Evolutionary conservation across 2,888 invertebrate genomes (phyloP).

Genomic region (Chalcis sispes): DNA sequence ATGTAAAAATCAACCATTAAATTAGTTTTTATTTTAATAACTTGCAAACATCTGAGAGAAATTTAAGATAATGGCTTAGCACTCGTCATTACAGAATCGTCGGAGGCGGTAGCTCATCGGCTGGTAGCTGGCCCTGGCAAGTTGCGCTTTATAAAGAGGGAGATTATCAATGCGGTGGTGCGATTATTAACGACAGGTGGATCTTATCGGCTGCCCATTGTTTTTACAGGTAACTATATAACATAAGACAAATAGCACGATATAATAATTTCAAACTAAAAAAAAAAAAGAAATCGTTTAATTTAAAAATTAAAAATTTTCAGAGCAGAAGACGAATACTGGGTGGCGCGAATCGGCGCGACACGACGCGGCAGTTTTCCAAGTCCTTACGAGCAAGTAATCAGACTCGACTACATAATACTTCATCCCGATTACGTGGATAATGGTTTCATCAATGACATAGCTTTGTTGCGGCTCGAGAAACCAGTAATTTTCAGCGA

Average conservation of each 20-base stretch:
- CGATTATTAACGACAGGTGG: constrained; percentile 84
- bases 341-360: constrained; percentile 89
- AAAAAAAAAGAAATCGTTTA: background rate
- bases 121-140: constrained; percentile 91
- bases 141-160: constrained; percentile 91
- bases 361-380: constrained; percentile 84
- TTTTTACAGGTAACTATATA: constrained; percentile 84
- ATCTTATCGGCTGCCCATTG: constrained; percentile 89
- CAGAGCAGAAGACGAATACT: constrained; percentile 85
- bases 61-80: constrained; percentile 56
- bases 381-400: constrained; percentile 85
- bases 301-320: constrained; percentile 3
- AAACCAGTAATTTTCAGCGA: constrained; percentile 80
- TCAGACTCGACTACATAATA: constrained; percentile 81
- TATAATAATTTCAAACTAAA: background rate
- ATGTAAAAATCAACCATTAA: too few species aligned
- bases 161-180: constrained; percentile 89
- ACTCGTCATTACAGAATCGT: constrained; percentile 82
- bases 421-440: constrained; percentile 87
- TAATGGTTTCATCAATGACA: constrained; percentile 87
- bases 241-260: too few species aligned
- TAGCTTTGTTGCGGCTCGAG: constrained; percentile 82
- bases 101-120: constrained; percentile 86
- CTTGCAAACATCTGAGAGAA: constrained; percentile 9
- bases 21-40: constrained; percentile 20